Base-by-base conservation (phyloP, 2,888 invertebrate genomes). In the Apomyelois bistriatella region DNA sequence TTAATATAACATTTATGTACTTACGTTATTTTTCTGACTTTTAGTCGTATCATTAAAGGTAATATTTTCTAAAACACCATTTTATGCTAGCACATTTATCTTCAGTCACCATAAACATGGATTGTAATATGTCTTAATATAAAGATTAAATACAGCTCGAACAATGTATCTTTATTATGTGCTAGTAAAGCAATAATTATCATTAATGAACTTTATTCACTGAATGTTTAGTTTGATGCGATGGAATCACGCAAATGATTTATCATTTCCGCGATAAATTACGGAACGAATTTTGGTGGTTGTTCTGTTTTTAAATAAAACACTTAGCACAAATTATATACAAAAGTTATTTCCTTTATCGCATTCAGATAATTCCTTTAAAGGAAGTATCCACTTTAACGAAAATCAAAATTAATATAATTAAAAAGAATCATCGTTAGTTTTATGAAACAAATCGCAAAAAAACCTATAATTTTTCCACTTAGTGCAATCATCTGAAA, bases 191-290 rank as follows among this genome's bases (percentile, higher is more conserved):
- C 16, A 50, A 40, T 43, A 36, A 38, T 13, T 32, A 41, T 17
- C 15, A n/a, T 35, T 51, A 35, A 52, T 41, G 40, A 40, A 32
- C 28, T 49, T 40, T 6, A 40, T 32, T 61, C 62, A 56, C 60
- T 66, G 65, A 64, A 64, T 68, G 43, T 46, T 22, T 30, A 15
- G 70, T 66, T 57, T 74, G 71, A 77, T 70, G 68, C 69, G 68
- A 64, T 59, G 58, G 63, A 65, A 73, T 68, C 76, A 79, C 76
- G 78, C 74, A 71, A 68, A 66, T 65, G 64, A 65, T 67, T 66
- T 67, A 68, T 68, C 66, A 70, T 75, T 72, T 72, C 67, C 73
- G 76, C 76, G 81, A 80, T 72, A 78, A 79, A 80, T 70, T 61
- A 48, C 59, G 58, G 57, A 62, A 63, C 65, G 65, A 65, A 69